Evolutionary conservation across 2,797 vertebrate species (phyloP), one percentile per base, ranked within the genome.

Genomic region (Percopsis omiscomaycus): DNA sequence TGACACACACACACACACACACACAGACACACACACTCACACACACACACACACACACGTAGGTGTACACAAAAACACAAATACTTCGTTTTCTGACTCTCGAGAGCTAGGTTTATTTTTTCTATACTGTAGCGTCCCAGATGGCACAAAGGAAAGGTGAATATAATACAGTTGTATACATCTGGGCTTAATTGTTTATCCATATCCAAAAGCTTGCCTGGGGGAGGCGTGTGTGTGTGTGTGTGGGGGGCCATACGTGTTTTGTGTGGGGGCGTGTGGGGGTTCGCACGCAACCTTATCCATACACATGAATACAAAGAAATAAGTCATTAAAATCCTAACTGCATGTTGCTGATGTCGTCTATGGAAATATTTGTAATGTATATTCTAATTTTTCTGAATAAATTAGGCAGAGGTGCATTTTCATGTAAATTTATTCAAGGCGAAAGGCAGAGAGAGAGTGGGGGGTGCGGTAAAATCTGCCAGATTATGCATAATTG

Each of bases 381-480:
- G 92, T 92, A 92, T 91, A 92, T 93, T 93, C 88, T 91, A 92
- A 92, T 94, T 91, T 89, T 85, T 90, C 88, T 6, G 90, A 90
- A 92, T 93, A 94, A 93, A 94, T 93, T 92, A 93, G 92, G 91
- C 86, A 86, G 82, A 76, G 88, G 85, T 90, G 86, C 91, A 92
- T 93, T 91, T 86, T 85, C 88, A 93, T 93, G 92, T 92, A 93
- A 93, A 93, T 94, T 91, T 93, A 93, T 93, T 91, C 91, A 93
- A 87, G 84, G 83, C 82, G 64, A 88, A 86, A 90, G 80, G 84
- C 83, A 87, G 81, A 85, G 72, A 58, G 83, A 83, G 83, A 74
- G 86, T 87, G 88, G 88, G 88, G 88, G 89, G 90, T 89, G 89
- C 72, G 22, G 64, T 87, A 87, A 90, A 86, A 91, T 92, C 89